phyloP scores from a whole-genome alignment of 2,888 invertebrate species.

The Prostheceraeus crozeri region DNA sequence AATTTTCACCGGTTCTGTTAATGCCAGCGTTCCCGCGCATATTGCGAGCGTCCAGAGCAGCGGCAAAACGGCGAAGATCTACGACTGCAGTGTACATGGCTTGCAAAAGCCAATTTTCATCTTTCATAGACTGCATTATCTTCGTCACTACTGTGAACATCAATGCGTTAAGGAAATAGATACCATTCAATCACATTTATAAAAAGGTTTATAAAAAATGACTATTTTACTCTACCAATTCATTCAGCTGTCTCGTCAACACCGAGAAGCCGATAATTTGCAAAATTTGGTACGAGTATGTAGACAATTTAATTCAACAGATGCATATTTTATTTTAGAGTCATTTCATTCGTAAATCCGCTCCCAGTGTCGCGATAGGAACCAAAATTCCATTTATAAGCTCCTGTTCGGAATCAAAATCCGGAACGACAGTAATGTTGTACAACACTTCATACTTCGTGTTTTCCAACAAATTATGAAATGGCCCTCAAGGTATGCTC shows the following conservation, averaged over 20 bases:
- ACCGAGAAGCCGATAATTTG: constrained; percentile 26
- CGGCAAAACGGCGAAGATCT: constrained; percentile 70
- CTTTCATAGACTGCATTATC: constrained; percentile 52
- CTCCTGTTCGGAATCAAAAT: no score
- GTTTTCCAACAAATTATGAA: no score
- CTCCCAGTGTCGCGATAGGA: no score
- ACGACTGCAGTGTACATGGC: constrained; percentile 80
- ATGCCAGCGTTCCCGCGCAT: constrained; percentile 8
- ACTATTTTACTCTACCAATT: no score
- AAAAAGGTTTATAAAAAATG: not conserved
- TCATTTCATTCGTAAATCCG: no score
- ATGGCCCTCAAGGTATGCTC: no score
- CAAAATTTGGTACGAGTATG: not conserved
- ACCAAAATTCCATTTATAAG: no score
- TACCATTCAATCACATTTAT: not conserved
- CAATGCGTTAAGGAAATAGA: not conserved
- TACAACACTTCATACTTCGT: no score
- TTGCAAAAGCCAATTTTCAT: constrained; percentile 93
- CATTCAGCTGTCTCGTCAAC: no score
- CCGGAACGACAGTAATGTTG: no score
- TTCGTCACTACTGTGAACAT: constrained; percentile 23
- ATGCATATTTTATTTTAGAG: no score
- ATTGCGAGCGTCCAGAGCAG: constrained; percentile 37
- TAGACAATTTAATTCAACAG: no score
- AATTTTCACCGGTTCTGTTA: constrained; percentile 62